Evolutionary conservation across 2,888 invertebrate genomes (phyloP), one percentile per base, ranked within the genome.

Genomic region (Apamea anceps): DNA sequence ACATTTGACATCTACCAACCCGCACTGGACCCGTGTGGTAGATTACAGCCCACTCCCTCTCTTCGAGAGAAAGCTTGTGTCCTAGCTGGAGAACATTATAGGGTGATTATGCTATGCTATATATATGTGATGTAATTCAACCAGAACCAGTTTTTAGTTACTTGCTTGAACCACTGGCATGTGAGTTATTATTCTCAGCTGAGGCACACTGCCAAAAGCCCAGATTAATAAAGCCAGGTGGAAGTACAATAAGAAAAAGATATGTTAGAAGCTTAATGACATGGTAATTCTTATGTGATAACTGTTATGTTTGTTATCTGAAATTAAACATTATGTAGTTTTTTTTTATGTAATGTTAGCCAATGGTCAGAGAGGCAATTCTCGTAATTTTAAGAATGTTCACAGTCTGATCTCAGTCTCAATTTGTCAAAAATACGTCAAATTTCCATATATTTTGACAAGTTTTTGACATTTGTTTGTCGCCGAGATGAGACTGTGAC

Each of bases 161-260:
- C 25, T 10, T 51, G 25, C 15, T 51, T 51, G 2, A 25, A 51
- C n/a, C 0, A 1, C 10, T 28, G 13, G 1, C 21, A 13, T 68
- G 25, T 51, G 48, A 51, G 37, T 32, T 18, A 57, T 18, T 25
- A 13, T 32, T 42, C 28, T 28, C 25, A 51, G 42, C 25, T 25
- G 25, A 28, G 75, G 63, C 51, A 37, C 18, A 54, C 25, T 75
- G 75, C 77, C 75, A 77, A 77, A 75, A 42, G 1, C 25, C 8
- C 28, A 42, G 10, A 75, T 32, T 25, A 63, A 25, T 42, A 28
- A 37, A 21, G 60, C 15, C 7, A 15, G 25, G 15, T 25, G 1
- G 28, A 74, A 51, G 21, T 62, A 72, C 10, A 6, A n/a, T 13
- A 37, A 21, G 3, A 21, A n/a, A 57, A 21, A 57, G 5, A 68